These are phyloP conservation scores for Poeciliopsis turrubarensis DNA, from an alignment of 2,113 vertebrate genomes.

Conservation along the genomic window DNA sequence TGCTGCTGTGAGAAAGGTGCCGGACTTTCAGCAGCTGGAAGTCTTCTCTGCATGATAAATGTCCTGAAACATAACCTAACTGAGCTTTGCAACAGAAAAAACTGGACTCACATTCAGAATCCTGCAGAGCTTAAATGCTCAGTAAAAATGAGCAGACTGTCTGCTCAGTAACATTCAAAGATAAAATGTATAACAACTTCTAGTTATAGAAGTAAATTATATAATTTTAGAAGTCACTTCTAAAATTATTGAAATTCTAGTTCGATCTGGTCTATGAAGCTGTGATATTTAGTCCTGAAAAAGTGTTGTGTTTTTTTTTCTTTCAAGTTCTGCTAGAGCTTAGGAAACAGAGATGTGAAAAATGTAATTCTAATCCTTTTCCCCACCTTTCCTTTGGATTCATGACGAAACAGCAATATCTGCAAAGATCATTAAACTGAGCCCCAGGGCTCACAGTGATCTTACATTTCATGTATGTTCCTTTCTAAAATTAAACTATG, in stretches of 20 bases:
- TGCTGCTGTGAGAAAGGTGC: not conserved
- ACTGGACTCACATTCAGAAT: not conserved
- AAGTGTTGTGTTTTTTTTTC: not conserved
- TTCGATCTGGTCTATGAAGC: not conserved
- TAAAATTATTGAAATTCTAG: not conserved
- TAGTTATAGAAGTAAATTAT: too few species aligned
- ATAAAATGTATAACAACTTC: not conserved
- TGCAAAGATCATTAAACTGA: not conserved
- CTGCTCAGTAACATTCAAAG: not conserved
- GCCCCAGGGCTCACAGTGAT: not conserved
- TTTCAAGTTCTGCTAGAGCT: not conserved
- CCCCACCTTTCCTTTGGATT: not conserved
- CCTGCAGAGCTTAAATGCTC: not conserved
- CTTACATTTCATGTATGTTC: not conserved
- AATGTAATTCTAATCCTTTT: not conserved
- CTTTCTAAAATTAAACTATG: slow-evolving; percentile 8
- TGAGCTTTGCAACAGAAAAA: not conserved
- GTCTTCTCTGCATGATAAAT: not conserved
- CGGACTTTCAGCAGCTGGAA: not conserved
- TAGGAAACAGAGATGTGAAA: not conserved
- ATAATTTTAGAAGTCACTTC: too few species aligned
- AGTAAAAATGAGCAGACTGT: not conserved
- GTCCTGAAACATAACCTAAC: not conserved
- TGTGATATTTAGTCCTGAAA: not conserved
- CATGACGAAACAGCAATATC: not conserved